Evolutionary conservation across 2,113 vertebrate species (phyloP).

Genomic region (Thunnus maccoyii): DNA sequence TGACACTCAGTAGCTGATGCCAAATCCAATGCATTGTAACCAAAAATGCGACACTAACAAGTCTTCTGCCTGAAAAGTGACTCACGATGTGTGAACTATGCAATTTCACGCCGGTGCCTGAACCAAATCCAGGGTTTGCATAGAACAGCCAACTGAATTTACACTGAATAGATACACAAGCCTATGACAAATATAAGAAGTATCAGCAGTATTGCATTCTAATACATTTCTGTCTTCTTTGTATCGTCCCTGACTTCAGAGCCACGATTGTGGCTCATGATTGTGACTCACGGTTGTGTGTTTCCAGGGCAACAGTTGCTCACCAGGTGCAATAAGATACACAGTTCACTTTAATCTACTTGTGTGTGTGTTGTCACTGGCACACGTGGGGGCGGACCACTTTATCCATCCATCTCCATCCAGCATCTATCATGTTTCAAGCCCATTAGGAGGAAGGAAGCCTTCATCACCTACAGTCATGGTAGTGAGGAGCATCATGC

Average conservation of each 20-base stretch:
- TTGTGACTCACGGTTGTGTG: conserved; percentile 11
- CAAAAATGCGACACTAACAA: no score
- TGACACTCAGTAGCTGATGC: not conserved
- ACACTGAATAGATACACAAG: no score
- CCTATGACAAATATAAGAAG: no score
- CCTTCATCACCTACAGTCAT: not conserved
- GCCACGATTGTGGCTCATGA: not conserved
- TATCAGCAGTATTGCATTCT: no score
- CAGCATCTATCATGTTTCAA: not conserved
- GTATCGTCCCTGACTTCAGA: not conserved
- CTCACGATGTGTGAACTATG: no score
- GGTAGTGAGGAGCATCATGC: not conserved
- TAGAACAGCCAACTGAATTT: no score
- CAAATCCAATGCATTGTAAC: not conserved
- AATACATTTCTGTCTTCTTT: not conserved
- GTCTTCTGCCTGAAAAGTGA: no score
- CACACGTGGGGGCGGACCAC: not conserved
- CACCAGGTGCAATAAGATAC: conserved; percentile 25
- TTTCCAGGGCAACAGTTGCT: conserved; percentile 43
- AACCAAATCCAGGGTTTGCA: no score
- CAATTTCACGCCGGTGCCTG: no score
- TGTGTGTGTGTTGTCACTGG: not conserved
- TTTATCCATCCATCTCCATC: conserved; percentile 18
- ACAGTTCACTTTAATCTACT: not conserved
- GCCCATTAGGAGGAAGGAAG: not conserved